Percentiles rank a stretch among this genome's conserved stretches.
Conservation (phyloP, 92 coral and sea anemone species). For the Bergia puertoricense region DNA sequence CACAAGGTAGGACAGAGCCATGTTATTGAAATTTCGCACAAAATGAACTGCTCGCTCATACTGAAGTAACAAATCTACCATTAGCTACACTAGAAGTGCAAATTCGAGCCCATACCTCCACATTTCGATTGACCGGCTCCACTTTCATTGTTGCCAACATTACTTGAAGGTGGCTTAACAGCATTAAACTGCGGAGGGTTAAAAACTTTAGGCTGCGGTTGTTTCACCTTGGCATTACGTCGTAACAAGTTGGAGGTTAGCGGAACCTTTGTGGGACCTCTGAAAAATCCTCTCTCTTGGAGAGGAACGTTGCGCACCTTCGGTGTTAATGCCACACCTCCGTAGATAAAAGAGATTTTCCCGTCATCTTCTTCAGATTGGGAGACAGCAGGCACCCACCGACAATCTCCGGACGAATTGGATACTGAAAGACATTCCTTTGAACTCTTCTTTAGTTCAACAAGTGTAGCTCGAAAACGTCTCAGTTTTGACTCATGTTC, state of each 20-base stretch:
- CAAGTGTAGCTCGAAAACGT: not conserved
- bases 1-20: not conserved
- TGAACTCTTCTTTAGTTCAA: conserved; percentile 25
- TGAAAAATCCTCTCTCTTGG: not conserved
- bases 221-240: not conserved
- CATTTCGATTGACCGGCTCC: not conserved
- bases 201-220: not conserved
- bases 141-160: not conserved
- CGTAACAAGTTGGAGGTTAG: not conserved
- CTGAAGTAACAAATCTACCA: no score
- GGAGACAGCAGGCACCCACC: conserved; percentile 53
- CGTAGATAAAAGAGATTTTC: conserved; percentile 12
- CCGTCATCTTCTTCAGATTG: conserved; percentile 38
- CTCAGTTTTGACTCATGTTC: conserved; percentile 10
- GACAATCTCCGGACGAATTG: conserved; percentile 24
- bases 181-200: not conserved
- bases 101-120: not conserved
- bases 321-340: conserved; percentile 40
- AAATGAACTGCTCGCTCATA: no score
- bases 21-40: not conserved
- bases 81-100: not conserved
- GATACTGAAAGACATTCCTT: conserved; percentile 24
- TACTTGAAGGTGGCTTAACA: not conserved
- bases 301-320: not conserved
- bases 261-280: not conserved